These are phyloP conservation scores for Diploscapter pachys DNA, from an alignment of 1,140 invertebrate species.

Conservation along the genomic window DNA sequence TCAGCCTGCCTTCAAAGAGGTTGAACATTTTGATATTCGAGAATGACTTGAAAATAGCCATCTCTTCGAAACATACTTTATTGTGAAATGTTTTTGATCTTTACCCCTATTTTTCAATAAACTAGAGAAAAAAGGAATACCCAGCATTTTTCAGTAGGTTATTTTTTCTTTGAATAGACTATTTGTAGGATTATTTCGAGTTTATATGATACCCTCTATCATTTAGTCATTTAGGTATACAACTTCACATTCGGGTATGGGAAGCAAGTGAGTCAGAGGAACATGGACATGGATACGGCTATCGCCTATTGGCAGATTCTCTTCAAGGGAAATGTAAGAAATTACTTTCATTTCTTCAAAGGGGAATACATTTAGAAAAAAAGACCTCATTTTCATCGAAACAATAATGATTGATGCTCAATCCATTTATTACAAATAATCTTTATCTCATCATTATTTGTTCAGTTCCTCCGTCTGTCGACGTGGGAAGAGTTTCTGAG, in stretches of 20 bases:
- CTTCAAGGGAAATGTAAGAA: background rate
- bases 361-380: background rate
- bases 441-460: background rate
- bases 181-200: too few relatives aligned
- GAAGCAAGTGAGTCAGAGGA: slow-evolving; percentile 15
- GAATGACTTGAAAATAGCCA: too few relatives aligned
- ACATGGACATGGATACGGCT: slow-evolving; percentile 22
- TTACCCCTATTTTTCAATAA: too few relatives aligned
- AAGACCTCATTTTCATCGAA: too few relatives aligned
- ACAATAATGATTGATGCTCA: background rate
- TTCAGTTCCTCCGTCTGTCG: slow-evolving; percentile 7
- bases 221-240: background rate
- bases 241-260: slow-evolving; percentile 28
- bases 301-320: slow-evolving; percentile 27
- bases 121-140: too few relatives aligned
- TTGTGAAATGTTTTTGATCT: too few relatives aligned
- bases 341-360: background rate
- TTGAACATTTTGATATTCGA: too few relatives aligned
- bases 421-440: too few relatives aligned
- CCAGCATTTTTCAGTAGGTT: too few relatives aligned
- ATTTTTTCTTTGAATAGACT: too few relatives aligned
- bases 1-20: background rate
- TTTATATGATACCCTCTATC: too few relatives aligned
- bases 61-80: too few relatives aligned
- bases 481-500: slow-evolving; percentile 23